A percentile compares a stretch with the other conserved stretches of the same genome.
phyloP scores from a whole-genome alignment of 2,888 invertebrate species.

The Acanthosepion pharaonis region DNA sequence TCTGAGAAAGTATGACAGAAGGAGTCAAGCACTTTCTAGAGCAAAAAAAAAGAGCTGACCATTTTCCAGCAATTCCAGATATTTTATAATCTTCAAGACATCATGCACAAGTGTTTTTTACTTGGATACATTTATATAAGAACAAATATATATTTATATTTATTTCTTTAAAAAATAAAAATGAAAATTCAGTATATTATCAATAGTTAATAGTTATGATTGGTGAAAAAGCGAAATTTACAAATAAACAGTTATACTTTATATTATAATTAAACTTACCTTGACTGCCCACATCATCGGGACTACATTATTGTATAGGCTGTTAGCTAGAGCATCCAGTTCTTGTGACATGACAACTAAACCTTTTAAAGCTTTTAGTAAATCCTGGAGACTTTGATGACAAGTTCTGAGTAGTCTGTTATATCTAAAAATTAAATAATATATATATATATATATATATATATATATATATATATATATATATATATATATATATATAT shows the following conservation, averaged over 20 bases:
- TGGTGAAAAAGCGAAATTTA: background rate
- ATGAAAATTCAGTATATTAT: background rate
- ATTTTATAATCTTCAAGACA: too few species aligned
- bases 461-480: background rate
- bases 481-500: background rate
- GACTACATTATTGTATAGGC: constrained; percentile 82
- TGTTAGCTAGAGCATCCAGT: constrained; percentile 82
- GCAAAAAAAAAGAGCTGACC: too few species aligned
- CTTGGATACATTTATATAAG: too few species aligned
- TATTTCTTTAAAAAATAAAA: background rate
- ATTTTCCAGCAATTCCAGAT: too few species aligned
- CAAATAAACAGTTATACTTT: background rate
- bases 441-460: background rate
- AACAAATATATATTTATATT: too few species aligned
- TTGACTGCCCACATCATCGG: constrained; percentile 81
- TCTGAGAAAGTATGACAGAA: too few species aligned
- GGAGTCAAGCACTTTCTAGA: too few species aligned
- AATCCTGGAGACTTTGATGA: constrained; percentile 77
- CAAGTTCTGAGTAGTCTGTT: constrained; percentile 71
- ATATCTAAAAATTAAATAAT: constrained; percentile 67
- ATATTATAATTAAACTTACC: constrained; percentile 57
- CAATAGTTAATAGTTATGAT: background rate
- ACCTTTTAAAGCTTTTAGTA: constrained; percentile 84
- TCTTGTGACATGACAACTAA: constrained; percentile 86
- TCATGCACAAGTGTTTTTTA: too few species aligned